Evolutionary conservation across 2,797 vertebrate genomes (phyloP), one percentile per base, ranked within the genome.

Genomic region (Premnoplex brunnescens): DNA sequence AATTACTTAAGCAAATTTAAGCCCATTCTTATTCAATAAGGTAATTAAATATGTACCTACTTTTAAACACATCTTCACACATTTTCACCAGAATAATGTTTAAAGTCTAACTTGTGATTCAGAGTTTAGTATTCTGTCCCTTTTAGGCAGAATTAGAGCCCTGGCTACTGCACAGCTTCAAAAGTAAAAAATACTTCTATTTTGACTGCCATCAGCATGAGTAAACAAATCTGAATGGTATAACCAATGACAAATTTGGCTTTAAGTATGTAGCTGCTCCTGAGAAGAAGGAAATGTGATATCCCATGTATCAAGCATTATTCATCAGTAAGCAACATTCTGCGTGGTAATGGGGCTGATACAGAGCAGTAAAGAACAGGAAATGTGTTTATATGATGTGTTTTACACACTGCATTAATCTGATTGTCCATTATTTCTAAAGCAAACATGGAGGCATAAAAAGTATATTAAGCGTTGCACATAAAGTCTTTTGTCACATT

Each of bases 381-480:
- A 83, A 90, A 91, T 94, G 60, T 58, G 85, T 92, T 89, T 93
- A 72, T 92, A 67, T 32, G 85, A 21, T 93, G 43, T 93, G 44
- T 67, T 76, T 64, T 86, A 46, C 88, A 91, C 88, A 67, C 71
- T 82, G 62, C 93, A 88, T 94, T 96, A 92, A 95, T 95, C 93
- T 93, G 69, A 95, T 60, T 86, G 94, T 90, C 76, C 71, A 37
- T 87, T 85, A 90, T 96, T 96, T 68, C 86, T 95, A 74, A 97
- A 90, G 75, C 85, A 95, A 94, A 95, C 66, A 93, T 3, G 32
- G 64, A 90, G 51, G 72, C 51, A 72, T 89, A 93, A 95, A 96
- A 88, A 43, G 64, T 94, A 85, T 95, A 92, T 95, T 96, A 96
- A 54, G 9, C 52, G 5, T 86, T 91, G 43, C 89, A 81, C 83